phyloP scores from a whole-genome alignment of 2,113 vertebrate genomes.

The Cinclus mexicanus region DNA sequence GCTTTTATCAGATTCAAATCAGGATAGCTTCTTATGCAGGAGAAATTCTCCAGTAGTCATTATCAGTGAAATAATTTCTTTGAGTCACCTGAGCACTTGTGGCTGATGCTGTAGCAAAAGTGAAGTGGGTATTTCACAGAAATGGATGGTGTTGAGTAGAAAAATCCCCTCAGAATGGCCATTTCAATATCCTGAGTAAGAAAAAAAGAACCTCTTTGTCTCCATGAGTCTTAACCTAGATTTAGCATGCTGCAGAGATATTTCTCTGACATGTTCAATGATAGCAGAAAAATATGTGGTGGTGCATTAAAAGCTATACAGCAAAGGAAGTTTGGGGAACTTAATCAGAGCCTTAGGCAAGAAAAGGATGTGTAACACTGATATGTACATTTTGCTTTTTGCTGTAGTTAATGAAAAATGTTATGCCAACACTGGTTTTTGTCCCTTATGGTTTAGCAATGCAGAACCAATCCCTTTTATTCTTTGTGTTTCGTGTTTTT shows the following conservation, averaged over 20 bases:
- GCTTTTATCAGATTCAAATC: neutral
- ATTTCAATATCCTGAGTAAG: neutral
- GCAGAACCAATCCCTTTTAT: slow-evolving; percentile 47
- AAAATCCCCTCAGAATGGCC: neutral
- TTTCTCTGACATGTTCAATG: slow-evolving; percentile 60
- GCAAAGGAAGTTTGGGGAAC: slow-evolving; percentile 52
- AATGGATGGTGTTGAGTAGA: neutral
- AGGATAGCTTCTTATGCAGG: neutral
- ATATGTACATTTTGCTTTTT: slow-evolving; percentile 46
- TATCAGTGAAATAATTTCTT: neutral
- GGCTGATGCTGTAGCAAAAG: neutral
- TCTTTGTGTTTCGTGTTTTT: slow-evolving; percentile 41
- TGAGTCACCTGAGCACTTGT: neutral
- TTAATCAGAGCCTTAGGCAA: slow-evolving; percentile 59
- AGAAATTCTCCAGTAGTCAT: neutral
- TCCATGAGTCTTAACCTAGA: slow-evolving; percentile 48
- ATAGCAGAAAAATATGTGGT: slow-evolving; percentile 52
- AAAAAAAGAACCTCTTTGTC: neutral
- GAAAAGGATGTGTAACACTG: slow-evolving; percentile 59
- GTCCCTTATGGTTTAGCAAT: slow-evolving; percentile 54
- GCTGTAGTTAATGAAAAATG: slow-evolving; percentile 60
- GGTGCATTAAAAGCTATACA: slow-evolving; percentile 57
- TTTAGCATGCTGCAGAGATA: slow-evolving; percentile 51
- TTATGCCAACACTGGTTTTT: slow-evolving; percentile 22
- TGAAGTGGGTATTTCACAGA: neutral